A percentile compares a stretch with the other conserved stretches of the same genome.
These are phyloP conservation scores for Pogona vitticeps DNA, from an alignment of 2,113 vertebrate species.

Conservation along the genomic window DNA sequence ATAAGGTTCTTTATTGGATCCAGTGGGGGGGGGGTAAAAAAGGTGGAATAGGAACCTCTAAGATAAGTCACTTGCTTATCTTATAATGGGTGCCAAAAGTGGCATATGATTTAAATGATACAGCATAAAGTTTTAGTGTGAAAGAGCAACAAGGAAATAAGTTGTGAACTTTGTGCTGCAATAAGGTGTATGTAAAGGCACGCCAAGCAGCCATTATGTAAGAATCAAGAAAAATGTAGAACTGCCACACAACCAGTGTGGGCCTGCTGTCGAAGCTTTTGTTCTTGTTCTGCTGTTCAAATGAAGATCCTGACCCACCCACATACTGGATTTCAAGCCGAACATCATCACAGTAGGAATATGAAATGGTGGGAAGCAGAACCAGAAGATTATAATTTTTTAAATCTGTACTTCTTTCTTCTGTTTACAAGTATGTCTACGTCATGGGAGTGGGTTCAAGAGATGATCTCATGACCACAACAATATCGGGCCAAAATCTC, in stretches of 20 bases:
- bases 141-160: not conserved
- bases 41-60: slow-evolving; percentile 33
- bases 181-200: not conserved
- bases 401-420: not conserved
- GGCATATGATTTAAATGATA: not conserved
- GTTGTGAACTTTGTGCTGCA: not conserved
- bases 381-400: not conserved
- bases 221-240: not conserved
- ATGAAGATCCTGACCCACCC: not conserved
- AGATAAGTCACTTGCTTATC: slow-evolving; percentile 44
- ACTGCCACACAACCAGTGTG: not conserved
- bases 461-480: no score
- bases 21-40: slow-evolving; percentile 40
- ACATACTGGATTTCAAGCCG: not conserved
- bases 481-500: no score
- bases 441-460: no score
- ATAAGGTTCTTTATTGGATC: slow-evolving; percentile 59
- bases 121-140: not conserved
- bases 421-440: not conserved
- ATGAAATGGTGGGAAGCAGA: not conserved
- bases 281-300: not conserved
- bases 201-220: not conserved
- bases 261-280: not conserved
- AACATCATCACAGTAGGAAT: not conserved
- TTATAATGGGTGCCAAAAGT: not conserved